Evolutionary conservation across 2,113 vertebrate species (phyloP).

Genomic region (Uria lomvia): DNA sequence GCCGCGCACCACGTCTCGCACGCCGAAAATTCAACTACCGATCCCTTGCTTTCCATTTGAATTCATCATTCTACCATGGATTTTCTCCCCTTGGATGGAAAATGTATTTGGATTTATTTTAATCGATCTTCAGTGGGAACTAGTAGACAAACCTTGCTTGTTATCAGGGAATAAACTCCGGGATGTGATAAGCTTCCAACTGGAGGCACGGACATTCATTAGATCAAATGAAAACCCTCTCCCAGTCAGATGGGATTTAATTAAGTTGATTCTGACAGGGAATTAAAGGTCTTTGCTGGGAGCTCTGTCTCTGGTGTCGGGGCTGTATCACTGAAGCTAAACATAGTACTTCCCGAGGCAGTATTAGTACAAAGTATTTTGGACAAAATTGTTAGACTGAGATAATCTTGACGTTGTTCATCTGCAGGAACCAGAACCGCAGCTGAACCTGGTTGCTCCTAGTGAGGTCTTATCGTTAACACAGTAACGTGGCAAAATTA

Average conservation of each 20-base stretch:
- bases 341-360: background rate
- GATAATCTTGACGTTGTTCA: background rate
- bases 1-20: background rate
- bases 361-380: background rate
- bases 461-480: background rate
- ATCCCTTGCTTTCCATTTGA: background rate
- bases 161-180: background rate
- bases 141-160: background rate
- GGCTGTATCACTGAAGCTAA: background rate
- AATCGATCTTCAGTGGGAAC: background rate
- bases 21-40: background rate
- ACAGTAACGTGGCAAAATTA: background rate
- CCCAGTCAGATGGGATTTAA: conserved; percentile 48
- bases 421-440: background rate
- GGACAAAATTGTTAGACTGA: background rate
- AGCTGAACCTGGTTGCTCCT: background rate
- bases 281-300: conserved; percentile 39
- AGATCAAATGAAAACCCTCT: background rate
- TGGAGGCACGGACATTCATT: background rate
- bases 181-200: background rate
- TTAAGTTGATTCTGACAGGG: conserved; percentile 47
- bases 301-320: background rate
- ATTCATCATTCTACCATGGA: background rate
- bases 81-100: background rate
- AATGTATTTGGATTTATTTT: background rate